Percentiles rank a stretch among this genome's conserved stretches.
Conservation (phyloP, 2,888 invertebrate genomes). For the Dioctria rufipes region DNA sequence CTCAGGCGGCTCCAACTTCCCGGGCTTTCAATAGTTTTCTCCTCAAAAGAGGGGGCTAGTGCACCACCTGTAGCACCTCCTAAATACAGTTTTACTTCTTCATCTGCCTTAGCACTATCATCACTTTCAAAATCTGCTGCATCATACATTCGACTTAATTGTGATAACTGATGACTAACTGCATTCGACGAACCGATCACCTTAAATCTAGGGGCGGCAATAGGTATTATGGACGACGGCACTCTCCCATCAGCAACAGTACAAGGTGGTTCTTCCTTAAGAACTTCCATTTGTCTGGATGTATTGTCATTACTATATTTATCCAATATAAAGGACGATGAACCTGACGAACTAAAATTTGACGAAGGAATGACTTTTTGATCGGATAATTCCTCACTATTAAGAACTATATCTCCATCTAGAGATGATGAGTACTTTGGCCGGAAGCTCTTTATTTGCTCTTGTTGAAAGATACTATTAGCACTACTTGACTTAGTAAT, state of each 20-base stretch:
- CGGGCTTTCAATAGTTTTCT: slow-evolving; percentile 70
- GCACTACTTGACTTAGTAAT: slow-evolving; percentile 59
- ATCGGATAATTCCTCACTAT: slow-evolving; percentile 55
- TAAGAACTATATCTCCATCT: slow-evolving; percentile 60
- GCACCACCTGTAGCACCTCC: slow-evolving; percentile 10
- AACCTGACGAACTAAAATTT: slow-evolving; percentile 31
- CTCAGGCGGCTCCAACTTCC: slow-evolving; percentile 76
- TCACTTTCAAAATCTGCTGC: slow-evolving; percentile 71
- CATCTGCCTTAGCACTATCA: slow-evolving; percentile 74
- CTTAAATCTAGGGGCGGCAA: slow-evolving; percentile 68
- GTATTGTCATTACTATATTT: slow-evolving; percentile 4
- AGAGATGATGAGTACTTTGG: slow-evolving; percentile 59
- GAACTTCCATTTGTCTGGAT: slow-evolving; percentile 2
- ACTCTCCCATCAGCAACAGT: not conserved
- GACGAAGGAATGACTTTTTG: slow-evolving; percentile 59
- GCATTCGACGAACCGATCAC: slow-evolving; percentile 67
- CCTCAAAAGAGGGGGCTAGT: slow-evolving; percentile 54
- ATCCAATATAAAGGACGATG: slow-evolving; percentile 32
- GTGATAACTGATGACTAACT: slow-evolving; percentile 68
- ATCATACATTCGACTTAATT: slow-evolving; percentile 68
- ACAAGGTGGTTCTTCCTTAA: not conserved
- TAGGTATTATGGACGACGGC: slow-evolving; percentile 60
- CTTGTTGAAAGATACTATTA: slow-evolving; percentile 53
- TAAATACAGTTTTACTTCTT: slow-evolving; percentile 74
- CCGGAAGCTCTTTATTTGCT: slow-evolving; percentile 47